Base-by-base conservation (phyloP, 2,113 vertebrate species). In the Phaethornis superciliosus region DNA sequence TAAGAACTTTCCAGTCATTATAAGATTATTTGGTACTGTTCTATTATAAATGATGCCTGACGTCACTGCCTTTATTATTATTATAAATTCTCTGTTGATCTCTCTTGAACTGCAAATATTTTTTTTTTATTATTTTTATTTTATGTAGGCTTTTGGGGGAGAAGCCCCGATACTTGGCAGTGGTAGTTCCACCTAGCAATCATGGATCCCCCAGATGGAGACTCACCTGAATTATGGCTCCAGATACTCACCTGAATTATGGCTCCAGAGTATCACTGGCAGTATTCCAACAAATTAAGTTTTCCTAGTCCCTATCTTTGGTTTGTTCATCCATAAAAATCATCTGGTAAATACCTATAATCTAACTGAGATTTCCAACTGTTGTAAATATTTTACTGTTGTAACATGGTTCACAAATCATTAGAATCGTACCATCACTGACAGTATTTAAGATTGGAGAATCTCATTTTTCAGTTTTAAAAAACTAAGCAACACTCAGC, bases 341-440 rank as follows among this genome's bases (percentile, higher is more conserved):
- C 37, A 71, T n/a, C 78, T 88, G 60, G 54, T 18, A 52, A 81
- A 83, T 88, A 87, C 26, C 10, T 88, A 42, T 67, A 87, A 65
- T 46, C 35, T 89, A 87, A 85, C 1, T 52, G 54, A 95, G 26
- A 89, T 86, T 96, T 96, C 74, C 62, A 95, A 40, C 22, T 74
- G 30, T n/a, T 94, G 79, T 67, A 95, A 95, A 95, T 96, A 96
- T 89, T 93, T 96, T 67, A 85, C 37, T 75, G 17, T 75, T 93
- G 55, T 75, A 88, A 90, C 60, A 70, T 24, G 78, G 79, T 80
- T 90, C 80, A 80, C 52, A 74, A 88, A 85, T 94, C 72, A 93
- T 64, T 89, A 82, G 71, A 86, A 72, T 92, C 52, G 58, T 68
- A 85, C 37, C 49, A 79, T 70, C 81, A 89, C 63, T 85, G 67